Conservation (phyloP, 2,113 vertebrate species). For the Oxyruncus cristatus region DNA sequence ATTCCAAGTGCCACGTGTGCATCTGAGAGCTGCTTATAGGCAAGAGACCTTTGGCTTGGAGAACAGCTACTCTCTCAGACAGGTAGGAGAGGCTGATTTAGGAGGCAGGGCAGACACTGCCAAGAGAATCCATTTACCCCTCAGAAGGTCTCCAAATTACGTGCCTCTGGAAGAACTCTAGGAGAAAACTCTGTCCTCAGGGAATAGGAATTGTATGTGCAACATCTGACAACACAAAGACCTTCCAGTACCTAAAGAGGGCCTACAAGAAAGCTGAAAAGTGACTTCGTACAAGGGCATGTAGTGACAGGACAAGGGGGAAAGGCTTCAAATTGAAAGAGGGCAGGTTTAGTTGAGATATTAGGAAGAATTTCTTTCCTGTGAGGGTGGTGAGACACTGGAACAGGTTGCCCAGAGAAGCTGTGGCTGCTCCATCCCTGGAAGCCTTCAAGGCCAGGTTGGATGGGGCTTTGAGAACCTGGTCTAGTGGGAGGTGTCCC, state of each 20-base stretch:
- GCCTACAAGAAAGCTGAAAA: not conserved
- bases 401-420: not conserved
- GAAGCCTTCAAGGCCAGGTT: not conserved
- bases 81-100: not conserved
- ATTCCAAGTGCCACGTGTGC: rapidly evolving
- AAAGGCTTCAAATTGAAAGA: not conserved
- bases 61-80: not conserved
- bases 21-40: not conserved
- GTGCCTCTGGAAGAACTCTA: not conserved
- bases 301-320: not conserved
- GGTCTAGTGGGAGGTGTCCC: not conserved
- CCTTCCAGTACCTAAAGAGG: not conserved
- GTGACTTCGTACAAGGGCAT: not conserved
- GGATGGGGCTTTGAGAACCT: not conserved
- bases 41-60: not conserved
- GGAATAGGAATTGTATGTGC: not conserved
- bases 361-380: not conserved
- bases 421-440: not conserved
- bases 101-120: not conserved
- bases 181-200: not conserved
- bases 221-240: not conserved
- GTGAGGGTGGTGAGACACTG: not conserved
- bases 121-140: not conserved
- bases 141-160: not conserved
- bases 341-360: not conserved